Evolutionary conservation across 2,113 vertebrate species (phyloP).

Genomic region (Capreolus pygargus): DNA sequence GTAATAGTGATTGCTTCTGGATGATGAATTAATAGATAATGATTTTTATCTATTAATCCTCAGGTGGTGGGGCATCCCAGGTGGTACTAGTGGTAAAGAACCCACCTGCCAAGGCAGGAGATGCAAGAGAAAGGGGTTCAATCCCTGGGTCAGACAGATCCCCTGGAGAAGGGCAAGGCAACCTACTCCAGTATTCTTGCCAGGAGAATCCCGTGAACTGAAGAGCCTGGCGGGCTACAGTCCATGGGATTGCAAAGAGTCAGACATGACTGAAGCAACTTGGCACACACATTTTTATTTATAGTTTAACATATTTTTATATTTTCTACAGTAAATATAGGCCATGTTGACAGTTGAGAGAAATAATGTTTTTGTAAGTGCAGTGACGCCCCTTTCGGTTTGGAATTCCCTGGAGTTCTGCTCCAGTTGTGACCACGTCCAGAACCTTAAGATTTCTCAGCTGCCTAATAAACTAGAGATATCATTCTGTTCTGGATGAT

Average conservation of each 20-base stretch:
- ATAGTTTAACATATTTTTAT: background rate
- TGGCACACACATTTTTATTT: background rate
- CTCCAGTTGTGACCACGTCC: conserved; percentile 36
- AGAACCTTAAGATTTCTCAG: conserved; percentile 46
- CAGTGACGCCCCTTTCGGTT: background rate
- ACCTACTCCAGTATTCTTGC: background rate
- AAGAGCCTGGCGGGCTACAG: background rate
- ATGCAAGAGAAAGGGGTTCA: background rate
- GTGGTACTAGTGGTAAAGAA: background rate
- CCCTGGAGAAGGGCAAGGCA: background rate
- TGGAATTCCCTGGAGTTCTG: background rate
- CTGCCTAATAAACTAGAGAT: conserved; percentile 56
- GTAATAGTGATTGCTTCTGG: background rate
- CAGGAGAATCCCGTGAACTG: background rate
- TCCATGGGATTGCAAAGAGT: background rate
- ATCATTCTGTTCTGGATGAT: background rate
- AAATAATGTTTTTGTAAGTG: background rate
- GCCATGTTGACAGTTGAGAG: background rate
- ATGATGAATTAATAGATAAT: background rate
- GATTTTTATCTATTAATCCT: background rate
- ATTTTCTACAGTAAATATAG: background rate
- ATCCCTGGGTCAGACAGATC: background rate
- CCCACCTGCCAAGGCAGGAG: background rate
- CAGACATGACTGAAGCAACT: background rate
- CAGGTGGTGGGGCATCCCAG: background rate